These are phyloP conservation scores for Aethina tumida DNA, from an alignment of 1,140 invertebrate genomes.

Conservation along the genomic window DNA sequence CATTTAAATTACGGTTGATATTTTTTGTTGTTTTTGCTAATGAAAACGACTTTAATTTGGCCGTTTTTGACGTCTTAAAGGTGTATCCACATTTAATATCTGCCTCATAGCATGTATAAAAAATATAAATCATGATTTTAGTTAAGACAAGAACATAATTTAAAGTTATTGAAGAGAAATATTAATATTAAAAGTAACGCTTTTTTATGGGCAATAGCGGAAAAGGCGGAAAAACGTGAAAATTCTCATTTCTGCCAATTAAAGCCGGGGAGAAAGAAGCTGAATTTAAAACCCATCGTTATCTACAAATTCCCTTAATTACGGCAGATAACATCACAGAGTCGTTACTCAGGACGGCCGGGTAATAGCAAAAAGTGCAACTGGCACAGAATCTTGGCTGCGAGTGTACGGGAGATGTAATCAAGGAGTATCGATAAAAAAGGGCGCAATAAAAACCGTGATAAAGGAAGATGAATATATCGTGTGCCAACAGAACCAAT, in stretches of 20 bases:
- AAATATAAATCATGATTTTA: too few relatives aligned
- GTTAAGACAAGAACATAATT: too few relatives aligned
- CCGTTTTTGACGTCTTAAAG: too few relatives aligned
- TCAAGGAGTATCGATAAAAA: constrained; percentile 18
- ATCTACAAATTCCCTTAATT: constrained; percentile 4
- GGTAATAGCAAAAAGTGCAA: constrained; percentile 3
- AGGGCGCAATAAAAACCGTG: constrained; percentile 23
- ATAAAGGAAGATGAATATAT: constrained; percentile 28
- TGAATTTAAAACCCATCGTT: constrained; percentile 2
- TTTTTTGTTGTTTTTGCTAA: too few relatives aligned
- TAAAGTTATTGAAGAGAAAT: too few relatives aligned
- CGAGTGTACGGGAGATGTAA: constrained; percentile 15
- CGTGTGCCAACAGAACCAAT: too few relatives aligned
- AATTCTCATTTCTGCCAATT: not conserved
- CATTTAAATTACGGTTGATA: too few relatives aligned
- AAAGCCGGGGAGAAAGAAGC: constrained; percentile 1
- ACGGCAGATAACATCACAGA: constrained; percentile 2
- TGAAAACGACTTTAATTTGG: too few relatives aligned
- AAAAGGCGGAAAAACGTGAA: not conserved
- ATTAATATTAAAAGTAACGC: too few relatives aligned
- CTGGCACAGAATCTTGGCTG: constrained; percentile 1
- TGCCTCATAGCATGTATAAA: too few relatives aligned
- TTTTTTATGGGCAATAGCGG: too few relatives aligned
- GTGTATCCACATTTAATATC: too few relatives aligned
- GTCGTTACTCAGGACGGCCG: constrained; percentile 1